Conservation (phyloP, 2,797 vertebrate species). For the Gallirallus australis region DNA sequence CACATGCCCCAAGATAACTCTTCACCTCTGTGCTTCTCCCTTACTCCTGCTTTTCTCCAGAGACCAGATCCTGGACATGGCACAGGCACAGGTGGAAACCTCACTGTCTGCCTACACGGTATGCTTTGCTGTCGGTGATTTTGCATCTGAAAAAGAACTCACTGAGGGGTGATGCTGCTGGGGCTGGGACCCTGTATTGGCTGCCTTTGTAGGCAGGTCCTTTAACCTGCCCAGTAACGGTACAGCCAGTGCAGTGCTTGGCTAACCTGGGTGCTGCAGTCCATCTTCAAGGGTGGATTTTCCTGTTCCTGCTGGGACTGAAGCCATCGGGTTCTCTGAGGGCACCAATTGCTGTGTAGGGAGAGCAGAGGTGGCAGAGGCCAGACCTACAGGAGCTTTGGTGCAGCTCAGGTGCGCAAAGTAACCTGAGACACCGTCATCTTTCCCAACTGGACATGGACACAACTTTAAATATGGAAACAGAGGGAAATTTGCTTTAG, state of each 20-base stretch:
- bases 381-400: background rate
- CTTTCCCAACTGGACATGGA: background rate
- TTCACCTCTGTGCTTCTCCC: background rate
- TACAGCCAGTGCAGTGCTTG: rapidly evolving
- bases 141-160: background rate
- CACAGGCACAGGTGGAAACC: background rate
- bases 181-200: rapidly evolving
- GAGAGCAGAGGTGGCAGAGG: background rate
- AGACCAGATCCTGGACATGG: background rate
- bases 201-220: background rate
- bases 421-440: background rate
- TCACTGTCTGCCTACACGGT: background rate
- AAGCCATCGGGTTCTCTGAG: background rate
- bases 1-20: background rate
- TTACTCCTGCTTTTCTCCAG: background rate
- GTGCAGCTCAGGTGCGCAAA: background rate
- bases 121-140: rapidly evolving
- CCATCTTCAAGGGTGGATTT: background rate
- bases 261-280: background rate
- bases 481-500: background rate
- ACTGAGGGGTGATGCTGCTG: rapidly evolving
- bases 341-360: background rate
- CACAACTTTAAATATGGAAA: constrained; percentile 6
- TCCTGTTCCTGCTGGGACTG: background rate
- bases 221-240: background rate